Base-by-base conservation (phyloP, 2,888 invertebrate genomes). In the Rapana venosa region DNA sequence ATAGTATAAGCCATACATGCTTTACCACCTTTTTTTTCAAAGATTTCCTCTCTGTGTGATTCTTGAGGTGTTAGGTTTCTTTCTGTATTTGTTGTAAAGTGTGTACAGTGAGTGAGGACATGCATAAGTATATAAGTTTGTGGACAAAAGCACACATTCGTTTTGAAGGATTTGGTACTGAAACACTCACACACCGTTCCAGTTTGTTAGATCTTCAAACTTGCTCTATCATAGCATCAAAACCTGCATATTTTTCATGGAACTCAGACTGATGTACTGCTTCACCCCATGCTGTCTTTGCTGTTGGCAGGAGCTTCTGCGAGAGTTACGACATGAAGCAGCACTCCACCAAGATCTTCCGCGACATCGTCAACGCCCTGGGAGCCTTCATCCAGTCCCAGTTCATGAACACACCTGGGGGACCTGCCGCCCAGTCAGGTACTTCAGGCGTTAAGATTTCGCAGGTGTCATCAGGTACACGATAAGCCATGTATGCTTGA, bases 281-380 rank as follows among this genome's bases (percentile, higher is more conserved):
- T n/a, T n/a, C n/a, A n/a, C n/a, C n/a, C n/a, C n/a, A 1, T 22
- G 83, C 1, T 47, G 47, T 84, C n/a, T 56, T 22, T 86, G 56
- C 0, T 32, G 8, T 47, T 86, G 58, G 8, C 92, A 94, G 95
- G 88, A 93, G 93, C 87, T 99, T 99, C 96, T 99, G 99, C 96
- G 97, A 98, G 96, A 98, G 98, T 93, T 99, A 99, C 96, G 99
- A 99, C 96, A 97, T 99, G 96, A 98, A 98, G 95, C 98, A 98
- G 22, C 96, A 97, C 92, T 96, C 97, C 6, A 96, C 97, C 4
- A 97, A 97, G 93, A 96, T 97, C 87, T 96, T 99, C 95, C 98
- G 98, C 96, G 99, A 99, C 96, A 98, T 99, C 94, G 98, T 99
- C 89, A 96, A 96, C 92, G 96, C 95, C 26, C 92, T 96, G 15